These are phyloP conservation scores for Molossus alvarezi DNA, from an alignment of 2,797 vertebrate species.

Conservation along the genomic window DNA sequence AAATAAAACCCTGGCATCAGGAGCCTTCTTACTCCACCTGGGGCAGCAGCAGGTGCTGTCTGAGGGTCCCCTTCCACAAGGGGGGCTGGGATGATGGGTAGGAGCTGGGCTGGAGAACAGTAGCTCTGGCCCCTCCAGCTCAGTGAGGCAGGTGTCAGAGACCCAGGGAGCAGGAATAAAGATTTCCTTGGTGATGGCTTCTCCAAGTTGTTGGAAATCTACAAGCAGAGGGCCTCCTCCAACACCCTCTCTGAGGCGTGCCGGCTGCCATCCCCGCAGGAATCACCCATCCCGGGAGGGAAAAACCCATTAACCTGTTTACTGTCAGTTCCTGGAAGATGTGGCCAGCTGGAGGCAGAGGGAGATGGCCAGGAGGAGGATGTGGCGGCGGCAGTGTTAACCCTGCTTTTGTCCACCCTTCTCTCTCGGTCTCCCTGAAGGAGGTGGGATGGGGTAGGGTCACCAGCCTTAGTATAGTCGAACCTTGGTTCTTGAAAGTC, in stretches of 20 bases:
- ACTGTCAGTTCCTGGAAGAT: background rate
- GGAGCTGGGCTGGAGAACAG: background rate
- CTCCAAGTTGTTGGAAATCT: background rate
- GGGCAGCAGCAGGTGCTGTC: background rate
- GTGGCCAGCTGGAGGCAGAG: background rate
- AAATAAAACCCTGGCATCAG: conserved; percentile 43
- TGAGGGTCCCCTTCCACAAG: background rate
- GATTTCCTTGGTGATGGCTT: background rate
- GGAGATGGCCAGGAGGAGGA: background rate
- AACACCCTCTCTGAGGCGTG: background rate
- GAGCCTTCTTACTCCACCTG: background rate
- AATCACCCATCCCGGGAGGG: background rate
- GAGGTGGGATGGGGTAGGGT: background rate
- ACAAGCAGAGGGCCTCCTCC: background rate
- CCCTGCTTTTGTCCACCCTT: background rate
- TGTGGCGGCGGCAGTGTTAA: background rate
- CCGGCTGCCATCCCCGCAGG: background rate
- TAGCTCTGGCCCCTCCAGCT: background rate
- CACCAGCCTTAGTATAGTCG: background rate
- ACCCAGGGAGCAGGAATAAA: background rate
- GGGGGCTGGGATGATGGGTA: background rate
- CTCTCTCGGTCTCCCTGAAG: background rate
- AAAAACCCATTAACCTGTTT: background rate
- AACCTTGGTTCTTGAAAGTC: too few relatives aligned
- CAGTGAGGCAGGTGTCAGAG: background rate